phyloP scores from a whole-genome alignment of 1,140 invertebrate genomes.

The Mamestra configurata region DNA sequence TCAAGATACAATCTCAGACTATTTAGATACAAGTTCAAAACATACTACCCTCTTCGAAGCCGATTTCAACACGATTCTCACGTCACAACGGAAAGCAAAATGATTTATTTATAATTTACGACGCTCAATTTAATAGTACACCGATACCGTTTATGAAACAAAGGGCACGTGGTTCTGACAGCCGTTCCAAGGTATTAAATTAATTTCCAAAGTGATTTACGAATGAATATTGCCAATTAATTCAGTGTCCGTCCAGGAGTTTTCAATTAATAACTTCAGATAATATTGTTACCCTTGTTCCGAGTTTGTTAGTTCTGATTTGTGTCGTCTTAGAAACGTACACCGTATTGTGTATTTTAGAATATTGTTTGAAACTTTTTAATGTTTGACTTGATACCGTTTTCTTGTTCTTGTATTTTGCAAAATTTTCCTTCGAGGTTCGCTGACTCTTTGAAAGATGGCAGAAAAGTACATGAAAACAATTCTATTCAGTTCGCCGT shows the following conservation, averaged over 20 bases:
- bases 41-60: not conserved
- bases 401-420: slow-evolving; percentile 11
- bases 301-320: slow-evolving; percentile 16
- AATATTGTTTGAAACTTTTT: slow-evolving; percentile 6
- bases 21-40: not conserved
- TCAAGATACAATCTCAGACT: too few relatives aligned
- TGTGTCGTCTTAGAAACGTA: slow-evolving; percentile 4
- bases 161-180: slow-evolving; percentile 49
- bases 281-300: slow-evolving; percentile 30
- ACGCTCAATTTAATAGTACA: slow-evolving; percentile 41
- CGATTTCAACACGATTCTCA: not conserved
- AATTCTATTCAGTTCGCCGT: slow-evolving; percentile 63
- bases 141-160: slow-evolving; percentile 41
- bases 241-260: slow-evolving; percentile 28
- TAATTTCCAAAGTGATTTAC: slow-evolving; percentile 52
- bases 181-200: slow-evolving; percentile 48
- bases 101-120: slow-evolving; percentile 38
- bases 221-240: slow-evolving; percentile 47
- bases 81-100: slow-evolving; percentile 1
- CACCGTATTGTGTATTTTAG: slow-evolving; percentile 9
- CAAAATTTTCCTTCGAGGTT: slow-evolving; percentile 27
- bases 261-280: slow-evolving; percentile 37
- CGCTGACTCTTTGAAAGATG: slow-evolving; percentile 48
- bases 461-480: slow-evolving; percentile 56
- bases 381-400: not conserved